Conservation (phyloP, 1,140 invertebrate genomes). For the Cotesia chilonis region DNA sequence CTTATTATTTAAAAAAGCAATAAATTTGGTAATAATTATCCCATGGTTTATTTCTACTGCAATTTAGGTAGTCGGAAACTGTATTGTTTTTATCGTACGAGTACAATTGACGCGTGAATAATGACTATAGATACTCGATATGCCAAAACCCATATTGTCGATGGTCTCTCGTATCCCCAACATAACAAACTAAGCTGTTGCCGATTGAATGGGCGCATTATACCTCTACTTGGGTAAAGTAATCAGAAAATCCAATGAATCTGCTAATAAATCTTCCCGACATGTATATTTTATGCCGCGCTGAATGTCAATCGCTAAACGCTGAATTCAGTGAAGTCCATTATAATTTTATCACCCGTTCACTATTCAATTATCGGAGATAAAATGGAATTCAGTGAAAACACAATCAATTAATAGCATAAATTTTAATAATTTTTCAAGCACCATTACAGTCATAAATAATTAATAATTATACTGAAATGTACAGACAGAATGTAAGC, state of each 20-base stretch:
- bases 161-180: background rate
- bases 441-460: too few species aligned
- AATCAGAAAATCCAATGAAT: too few species aligned
- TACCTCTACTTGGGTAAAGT: too few species aligned
- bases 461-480: too few species aligned
- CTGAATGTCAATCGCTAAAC: background rate
- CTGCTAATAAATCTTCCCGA: conserved; percentile 17
- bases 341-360: conserved; percentile 18
- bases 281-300: conserved; percentile 16
- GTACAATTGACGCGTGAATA: conserved; percentile 27
- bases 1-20: too few species aligned
- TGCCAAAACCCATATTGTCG: conserved; percentile 4
- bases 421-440: too few species aligned
- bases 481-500: too few species aligned
- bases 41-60: too few species aligned
- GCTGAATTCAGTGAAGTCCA: conserved; percentile 19
- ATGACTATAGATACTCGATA: conserved; percentile 5
- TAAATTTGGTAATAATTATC: background rate
- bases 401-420: background rate
- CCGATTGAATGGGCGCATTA: too few species aligned
- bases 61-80: background rate
- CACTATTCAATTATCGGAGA: conserved; percentile 15
- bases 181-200: too few species aligned
- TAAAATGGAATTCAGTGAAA: background rate
- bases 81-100: background rate